Conservation (phyloP, 2,113 vertebrate genomes). For the Cololabis saira region DNA sequence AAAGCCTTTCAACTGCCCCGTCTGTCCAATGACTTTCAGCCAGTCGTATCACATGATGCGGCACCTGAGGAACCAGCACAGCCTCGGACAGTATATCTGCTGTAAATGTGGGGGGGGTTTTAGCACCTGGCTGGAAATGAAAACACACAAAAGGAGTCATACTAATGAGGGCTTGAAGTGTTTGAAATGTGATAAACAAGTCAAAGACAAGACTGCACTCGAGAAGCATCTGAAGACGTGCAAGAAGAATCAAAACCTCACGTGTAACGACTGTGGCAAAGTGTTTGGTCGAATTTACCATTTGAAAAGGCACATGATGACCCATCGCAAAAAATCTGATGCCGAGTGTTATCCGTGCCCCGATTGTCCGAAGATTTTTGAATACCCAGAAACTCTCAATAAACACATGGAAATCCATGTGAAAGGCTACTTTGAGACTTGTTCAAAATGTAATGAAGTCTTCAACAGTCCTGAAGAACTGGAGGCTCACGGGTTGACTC, state of each 20-base stretch:
- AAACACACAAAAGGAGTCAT: slow-evolving; percentile 60
- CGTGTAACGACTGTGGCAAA: slow-evolving; percentile 68
- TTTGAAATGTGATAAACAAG: slow-evolving; percentile 61
- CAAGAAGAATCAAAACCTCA: slow-evolving; percentile 44
- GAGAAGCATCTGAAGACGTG: slow-evolving; percentile 58
- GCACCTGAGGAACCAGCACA: slow-evolving; percentile 66
- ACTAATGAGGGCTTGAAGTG: slow-evolving; percentile 41
- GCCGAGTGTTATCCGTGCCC: slow-evolving; percentile 54
- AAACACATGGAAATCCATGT: slow-evolving; percentile 64
- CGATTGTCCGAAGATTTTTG: slow-evolving; percentile 59
- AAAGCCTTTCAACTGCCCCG: slow-evolving; percentile 67
- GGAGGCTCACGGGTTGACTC: slow-evolving; percentile 60
- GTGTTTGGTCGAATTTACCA: slow-evolving; percentile 65
- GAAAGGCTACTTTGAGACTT: slow-evolving; percentile 66
- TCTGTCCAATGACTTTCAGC: slow-evolving; percentile 64
- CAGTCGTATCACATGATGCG: slow-evolving; percentile 76
- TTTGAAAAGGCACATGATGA: slow-evolving; percentile 66
- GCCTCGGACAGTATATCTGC: slow-evolving; percentile 57
- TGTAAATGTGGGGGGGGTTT: slow-evolving; percentile 55
- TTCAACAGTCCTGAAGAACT: slow-evolving; percentile 60
- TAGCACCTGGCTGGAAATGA: slow-evolving; percentile 60
- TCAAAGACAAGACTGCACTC: slow-evolving; percentile 49
- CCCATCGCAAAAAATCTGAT: slow-evolving; percentile 46
- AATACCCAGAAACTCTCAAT: slow-evolving; percentile 64
- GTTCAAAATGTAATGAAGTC: slow-evolving; percentile 57